Evolutionary conservation across 2,113 vertebrate species (phyloP).

Genomic region (Anguilla rostrata): DNA sequence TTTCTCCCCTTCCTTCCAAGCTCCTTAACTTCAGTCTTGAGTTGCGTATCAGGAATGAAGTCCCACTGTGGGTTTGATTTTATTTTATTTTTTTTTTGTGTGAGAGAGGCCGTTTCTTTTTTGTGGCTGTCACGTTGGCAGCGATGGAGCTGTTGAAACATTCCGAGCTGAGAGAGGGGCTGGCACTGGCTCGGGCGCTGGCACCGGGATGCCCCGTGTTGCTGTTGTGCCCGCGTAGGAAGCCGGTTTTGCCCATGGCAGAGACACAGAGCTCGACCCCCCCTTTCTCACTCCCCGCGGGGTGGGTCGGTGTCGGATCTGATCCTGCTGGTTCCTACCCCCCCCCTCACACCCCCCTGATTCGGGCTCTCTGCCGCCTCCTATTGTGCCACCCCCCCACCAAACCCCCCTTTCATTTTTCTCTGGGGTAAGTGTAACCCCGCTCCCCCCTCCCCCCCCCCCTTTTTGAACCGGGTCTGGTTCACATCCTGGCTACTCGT

Average conservation of each 20-base stretch:
- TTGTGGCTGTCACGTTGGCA: too few species aligned
- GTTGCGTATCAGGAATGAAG: neutral
- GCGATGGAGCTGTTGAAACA: too few species aligned
- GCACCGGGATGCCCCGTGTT: neutral
- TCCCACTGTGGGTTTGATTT: neutral
- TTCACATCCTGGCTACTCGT: conserved; percentile 47
- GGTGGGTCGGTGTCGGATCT: neutral
- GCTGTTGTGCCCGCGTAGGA: neutral
- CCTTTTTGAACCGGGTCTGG: conserved; percentile 45
- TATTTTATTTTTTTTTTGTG: too few species aligned
- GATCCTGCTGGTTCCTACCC: neutral
- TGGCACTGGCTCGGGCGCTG: neutral
- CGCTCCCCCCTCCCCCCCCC: neutral
- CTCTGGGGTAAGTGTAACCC: neutral
- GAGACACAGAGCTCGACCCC: neutral
- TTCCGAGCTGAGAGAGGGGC: too few species aligned
- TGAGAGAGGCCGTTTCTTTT: too few species aligned
- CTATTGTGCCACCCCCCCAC: neutral
- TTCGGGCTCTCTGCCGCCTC: neutral
- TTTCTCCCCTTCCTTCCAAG: neutral
- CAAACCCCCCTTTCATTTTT: neutral
- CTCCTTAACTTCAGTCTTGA: neutral
- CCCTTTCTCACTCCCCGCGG: neutral
- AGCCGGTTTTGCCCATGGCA: neutral
- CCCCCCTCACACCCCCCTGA: neutral